Evolutionary conservation across 2,888 invertebrate genomes (phyloP).

Genomic region (Tenthredo mesomela): DNA sequence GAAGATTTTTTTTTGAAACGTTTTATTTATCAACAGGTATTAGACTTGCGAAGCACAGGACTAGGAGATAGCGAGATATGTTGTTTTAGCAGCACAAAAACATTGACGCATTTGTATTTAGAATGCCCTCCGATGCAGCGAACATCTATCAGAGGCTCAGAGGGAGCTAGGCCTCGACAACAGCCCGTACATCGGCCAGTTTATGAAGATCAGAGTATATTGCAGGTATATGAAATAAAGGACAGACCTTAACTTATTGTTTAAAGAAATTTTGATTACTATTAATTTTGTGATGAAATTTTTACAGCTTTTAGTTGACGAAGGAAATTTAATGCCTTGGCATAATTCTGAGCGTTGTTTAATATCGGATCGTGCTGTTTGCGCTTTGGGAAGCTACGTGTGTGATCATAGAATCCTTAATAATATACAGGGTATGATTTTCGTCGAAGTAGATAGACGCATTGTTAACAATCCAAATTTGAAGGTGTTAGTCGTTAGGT

Average conservation of each 20-base stretch:
- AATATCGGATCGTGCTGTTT: slow-evolving; percentile 73
- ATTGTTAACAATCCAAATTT: slow-evolving; percentile 72
- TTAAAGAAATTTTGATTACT: neutral
- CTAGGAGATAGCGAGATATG: slow-evolving; percentile 82
- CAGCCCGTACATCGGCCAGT: slow-evolving; percentile 62
- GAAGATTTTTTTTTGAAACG: neutral
- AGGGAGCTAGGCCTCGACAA: slow-evolving; percentile 60
- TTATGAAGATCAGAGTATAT: slow-evolving; percentile 67
- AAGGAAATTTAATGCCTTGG: slow-evolving; percentile 53
- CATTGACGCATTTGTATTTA: slow-evolving; percentile 79
- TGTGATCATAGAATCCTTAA: slow-evolving; percentile 68
- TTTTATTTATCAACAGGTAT: slow-evolving; percentile 71
- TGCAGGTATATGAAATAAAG: slow-evolving; percentile 61
- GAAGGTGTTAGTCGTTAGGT: slow-evolving; percentile 75
- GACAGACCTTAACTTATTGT: neutral
- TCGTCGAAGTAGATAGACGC: slow-evolving; percentile 67
- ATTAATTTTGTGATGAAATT: neutral
- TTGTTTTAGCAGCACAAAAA: slow-evolving; percentile 80
- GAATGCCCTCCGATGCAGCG: slow-evolving; percentile 75
- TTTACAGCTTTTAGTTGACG: slow-evolving; percentile 60
- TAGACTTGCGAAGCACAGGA: slow-evolving; percentile 81
- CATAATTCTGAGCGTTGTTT: slow-evolving; percentile 61
- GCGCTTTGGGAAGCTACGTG: slow-evolving; percentile 69
- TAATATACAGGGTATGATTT: slow-evolving; percentile 65
- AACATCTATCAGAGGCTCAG: slow-evolving; percentile 36